Percentiles rank a stretch among this genome's conserved stretches.
phyloP scores from a whole-genome alignment of 2,113 vertebrate genomes.

The Egretta garzetta region DNA sequence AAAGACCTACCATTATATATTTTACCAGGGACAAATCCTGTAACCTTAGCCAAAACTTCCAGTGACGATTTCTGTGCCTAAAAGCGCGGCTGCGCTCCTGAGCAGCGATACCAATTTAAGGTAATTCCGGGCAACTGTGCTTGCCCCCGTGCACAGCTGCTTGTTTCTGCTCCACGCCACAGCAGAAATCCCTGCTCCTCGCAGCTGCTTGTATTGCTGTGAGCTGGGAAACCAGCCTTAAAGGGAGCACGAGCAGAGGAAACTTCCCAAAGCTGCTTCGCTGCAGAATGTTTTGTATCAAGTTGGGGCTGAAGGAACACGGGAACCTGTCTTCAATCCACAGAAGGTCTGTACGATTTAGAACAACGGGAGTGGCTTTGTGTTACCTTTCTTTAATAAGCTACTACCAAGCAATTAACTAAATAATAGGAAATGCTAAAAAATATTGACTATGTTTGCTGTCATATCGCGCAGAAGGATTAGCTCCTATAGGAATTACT shows the following conservation, averaged over 20 bases:
- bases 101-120: neutral
- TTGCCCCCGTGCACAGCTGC: neutral
- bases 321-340: neutral
- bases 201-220: rapidly evolving
- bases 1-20: neutral
- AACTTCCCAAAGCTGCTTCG: neutral
- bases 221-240: neutral
- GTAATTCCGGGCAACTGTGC: neutral
- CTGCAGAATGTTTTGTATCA: neutral
- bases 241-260: neutral
- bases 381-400: neutral
- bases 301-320: neutral
- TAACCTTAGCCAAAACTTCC: neutral
- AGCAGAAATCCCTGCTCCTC: neutral
- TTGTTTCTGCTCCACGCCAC: neutral
- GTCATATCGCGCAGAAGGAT: neutral
- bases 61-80: neutral
- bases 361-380: neutral
- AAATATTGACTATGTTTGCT: neutral
- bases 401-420: neutral
- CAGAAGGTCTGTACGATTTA: neutral
- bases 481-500: neutral
- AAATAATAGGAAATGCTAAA: neutral
- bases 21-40: neutral
- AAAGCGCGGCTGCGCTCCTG: neutral